phyloP scores from a whole-genome alignment of 2,113 vertebrate species.

The Capreolus pygargus region DNA sequence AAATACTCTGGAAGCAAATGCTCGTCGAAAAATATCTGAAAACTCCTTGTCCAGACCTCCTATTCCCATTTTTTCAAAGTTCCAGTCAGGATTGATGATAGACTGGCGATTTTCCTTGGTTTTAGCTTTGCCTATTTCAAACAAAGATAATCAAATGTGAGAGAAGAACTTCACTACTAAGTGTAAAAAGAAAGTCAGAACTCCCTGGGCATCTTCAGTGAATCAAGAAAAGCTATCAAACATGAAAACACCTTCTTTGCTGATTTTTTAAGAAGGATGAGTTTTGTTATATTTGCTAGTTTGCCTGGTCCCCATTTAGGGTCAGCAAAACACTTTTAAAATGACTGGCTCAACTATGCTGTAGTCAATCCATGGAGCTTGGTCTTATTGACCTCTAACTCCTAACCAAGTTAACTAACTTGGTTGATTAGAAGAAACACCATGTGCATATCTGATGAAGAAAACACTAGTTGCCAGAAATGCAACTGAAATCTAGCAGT shows the following conservation, averaged over 20 bases:
- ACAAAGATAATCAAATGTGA: slow-evolving; percentile 22
- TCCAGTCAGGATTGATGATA: slow-evolving; percentile 99
- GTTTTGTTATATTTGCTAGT: not conserved
- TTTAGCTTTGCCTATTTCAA: slow-evolving; percentile 90
- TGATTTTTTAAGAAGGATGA: not conserved
- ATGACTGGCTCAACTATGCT: not conserved
- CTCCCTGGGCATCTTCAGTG: not conserved
- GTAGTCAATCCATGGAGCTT: not conserved
- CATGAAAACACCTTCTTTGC: not conserved
- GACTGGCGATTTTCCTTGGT: slow-evolving; percentile 94
- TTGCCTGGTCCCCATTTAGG: not conserved
- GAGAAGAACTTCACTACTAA: not conserved
- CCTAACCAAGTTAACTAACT: slow-evolving; percentile 9
- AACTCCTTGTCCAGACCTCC: slow-evolving; percentile 98
- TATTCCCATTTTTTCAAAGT: slow-evolving; percentile 98
- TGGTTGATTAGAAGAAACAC: slow-evolving; percentile 37
- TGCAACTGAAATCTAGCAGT: not conserved
- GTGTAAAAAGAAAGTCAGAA: not conserved
- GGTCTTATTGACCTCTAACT: not conserved
- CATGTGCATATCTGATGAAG: not conserved
- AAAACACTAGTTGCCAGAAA: not conserved
- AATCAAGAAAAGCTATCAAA: not conserved
- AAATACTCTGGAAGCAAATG: slow-evolving; percentile 97
- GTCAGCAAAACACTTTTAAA: not conserved
- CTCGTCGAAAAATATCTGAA: slow-evolving; percentile 95